Conservation (phyloP, 2,888 invertebrate genomes). For the Hirtodrosophila histrioides region DNA sequence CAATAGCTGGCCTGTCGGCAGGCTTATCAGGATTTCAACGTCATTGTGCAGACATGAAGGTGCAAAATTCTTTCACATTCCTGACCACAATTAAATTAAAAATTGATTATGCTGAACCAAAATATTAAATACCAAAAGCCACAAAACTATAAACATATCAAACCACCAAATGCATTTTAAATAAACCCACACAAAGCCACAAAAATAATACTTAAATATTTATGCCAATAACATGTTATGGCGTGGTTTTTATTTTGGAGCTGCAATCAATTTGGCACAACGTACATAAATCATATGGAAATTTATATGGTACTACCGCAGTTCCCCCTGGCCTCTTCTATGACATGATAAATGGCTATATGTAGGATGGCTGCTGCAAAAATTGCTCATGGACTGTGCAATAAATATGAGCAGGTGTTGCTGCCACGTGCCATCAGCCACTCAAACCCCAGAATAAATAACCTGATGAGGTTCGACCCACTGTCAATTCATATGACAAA, state of each 20-base stretch:
- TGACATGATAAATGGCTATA: constrained; percentile 65
- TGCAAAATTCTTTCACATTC: not conserved
- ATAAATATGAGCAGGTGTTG: constrained; percentile 47
- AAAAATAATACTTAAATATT: constrained; percentile 49
- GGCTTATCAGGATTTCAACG: constrained; percentile 52
- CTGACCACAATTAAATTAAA: constrained; percentile 3
- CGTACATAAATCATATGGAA: constrained; percentile 52
- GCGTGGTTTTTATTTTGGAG: constrained; percentile 36
- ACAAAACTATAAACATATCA: constrained; percentile 1
- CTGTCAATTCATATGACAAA: constrained; percentile 51
- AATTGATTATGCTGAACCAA: not conserved
- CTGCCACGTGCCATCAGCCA: constrained; percentile 57
- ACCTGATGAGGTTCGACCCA: constrained; percentile 30
- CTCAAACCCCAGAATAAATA: constrained; percentile 15
- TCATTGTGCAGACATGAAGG: constrained; percentile 20
- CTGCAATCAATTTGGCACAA: constrained; percentile 55
- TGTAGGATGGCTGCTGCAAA: constrained; percentile 10
- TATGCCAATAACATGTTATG: constrained; percentile 27
- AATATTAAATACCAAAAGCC: constrained; percentile 4
- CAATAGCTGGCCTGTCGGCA: constrained; percentile 17
- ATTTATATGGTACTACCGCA: constrained; percentile 29
- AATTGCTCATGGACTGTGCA: constrained; percentile 18
- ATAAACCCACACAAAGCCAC: constrained; percentile 19
- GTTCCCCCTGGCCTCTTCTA: constrained; percentile 15
- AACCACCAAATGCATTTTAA: constrained; percentile 30